Percentiles rank a stretch among this genome's conserved stretches.
These are phyloP conservation scores for Orius insidiosus DNA, from an alignment of 1,140 invertebrate species.

Conservation along the genomic window DNA sequence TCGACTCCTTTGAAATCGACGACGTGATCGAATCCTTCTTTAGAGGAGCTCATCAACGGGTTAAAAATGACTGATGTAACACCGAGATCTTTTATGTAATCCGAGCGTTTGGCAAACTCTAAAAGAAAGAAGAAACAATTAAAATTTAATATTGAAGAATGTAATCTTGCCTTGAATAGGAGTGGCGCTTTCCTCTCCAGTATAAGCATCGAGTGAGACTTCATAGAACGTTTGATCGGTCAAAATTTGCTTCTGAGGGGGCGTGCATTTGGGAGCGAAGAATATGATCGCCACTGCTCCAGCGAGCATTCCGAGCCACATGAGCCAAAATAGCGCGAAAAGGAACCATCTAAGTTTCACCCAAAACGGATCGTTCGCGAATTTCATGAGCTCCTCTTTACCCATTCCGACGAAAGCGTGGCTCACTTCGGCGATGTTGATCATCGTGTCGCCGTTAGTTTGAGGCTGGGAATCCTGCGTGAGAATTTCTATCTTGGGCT, in stretches of 20 bases:
- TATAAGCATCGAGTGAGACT: constrained; percentile 46
- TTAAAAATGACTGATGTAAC: constrained; percentile 52
- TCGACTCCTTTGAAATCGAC: constrained; percentile 30
- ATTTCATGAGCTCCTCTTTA: constrained; percentile 84
- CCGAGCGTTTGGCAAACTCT: constrained; percentile 39
- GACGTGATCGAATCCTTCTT: constrained; percentile 50
- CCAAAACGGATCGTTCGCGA: constrained; percentile 85
- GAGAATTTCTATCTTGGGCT: constrained; percentile 33
- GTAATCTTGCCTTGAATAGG: not conserved
- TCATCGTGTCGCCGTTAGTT: constrained; percentile 70
- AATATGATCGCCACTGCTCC: constrained; percentile 71
- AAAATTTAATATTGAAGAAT: not conserved
- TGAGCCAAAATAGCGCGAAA: constrained; percentile 65
- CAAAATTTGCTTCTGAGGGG: constrained; percentile 47
- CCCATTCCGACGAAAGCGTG: constrained; percentile 57
- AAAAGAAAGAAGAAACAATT: constrained; percentile 2
- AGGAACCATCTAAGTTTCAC: constrained; percentile 64
- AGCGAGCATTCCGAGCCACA: constrained; percentile 71
- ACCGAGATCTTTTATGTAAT: constrained; percentile 43
- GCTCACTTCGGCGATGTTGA: constrained; percentile 52
- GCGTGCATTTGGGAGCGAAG: constrained; percentile 62
- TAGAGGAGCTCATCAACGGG: constrained; percentile 47
- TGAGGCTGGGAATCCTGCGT: constrained; percentile 42
- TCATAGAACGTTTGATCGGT: constrained; percentile 50
- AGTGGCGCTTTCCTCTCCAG: constrained; percentile 37